Evolutionary conservation across 2,888 invertebrate species (phyloP), one percentile per base, ranked within the genome.

Genomic region (Athripsodes cinereus): DNA sequence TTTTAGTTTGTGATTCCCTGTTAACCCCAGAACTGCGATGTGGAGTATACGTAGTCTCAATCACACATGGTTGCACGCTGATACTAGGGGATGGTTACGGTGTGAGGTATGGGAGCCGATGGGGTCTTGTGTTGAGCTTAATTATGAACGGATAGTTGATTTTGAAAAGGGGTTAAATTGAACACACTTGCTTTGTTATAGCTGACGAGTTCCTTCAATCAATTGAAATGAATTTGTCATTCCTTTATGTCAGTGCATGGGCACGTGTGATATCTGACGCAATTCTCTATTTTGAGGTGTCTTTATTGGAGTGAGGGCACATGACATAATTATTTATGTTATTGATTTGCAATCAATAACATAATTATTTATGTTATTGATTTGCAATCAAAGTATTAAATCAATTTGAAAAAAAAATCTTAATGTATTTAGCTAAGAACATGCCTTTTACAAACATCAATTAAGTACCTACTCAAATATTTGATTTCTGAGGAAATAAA

Each of bases 91-190:
- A 47, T 49, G 57, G 49, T 48, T 53, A 34, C 26, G 51, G 22
- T 35, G 58, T 50, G 55, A 52, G 48, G 22, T 26, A 16, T 52
- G 57, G 57, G 51, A 21, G 19, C 22, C 34, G 10, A 6, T 46
- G 53, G 57, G 54, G 57, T 16, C 46, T 22, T 52, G 61, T 63
- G 63, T 63, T 63, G 63, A 57, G 61, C 63, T 63, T 60, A 63
- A 63, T 63, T 61, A 63, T 63, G 61, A 61, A 63, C 63, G 63
- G 63, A 63, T 63, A 63, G 63, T 63, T 63, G 63, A 61, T 55
- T 60, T 55, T 58, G 60, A 61, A 63, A 63, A 61, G 63, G 63
- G 63, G 63, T 63, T 63, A 63, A 63, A 63, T 63, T 63, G 61
- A 63, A 63, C 63, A 63, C 63, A 59, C 63, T 61, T 52, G 63